phyloP scores from a whole-genome alignment of 2,797 vertebrate genomes.

The Sternotherus odoratus region DNA sequence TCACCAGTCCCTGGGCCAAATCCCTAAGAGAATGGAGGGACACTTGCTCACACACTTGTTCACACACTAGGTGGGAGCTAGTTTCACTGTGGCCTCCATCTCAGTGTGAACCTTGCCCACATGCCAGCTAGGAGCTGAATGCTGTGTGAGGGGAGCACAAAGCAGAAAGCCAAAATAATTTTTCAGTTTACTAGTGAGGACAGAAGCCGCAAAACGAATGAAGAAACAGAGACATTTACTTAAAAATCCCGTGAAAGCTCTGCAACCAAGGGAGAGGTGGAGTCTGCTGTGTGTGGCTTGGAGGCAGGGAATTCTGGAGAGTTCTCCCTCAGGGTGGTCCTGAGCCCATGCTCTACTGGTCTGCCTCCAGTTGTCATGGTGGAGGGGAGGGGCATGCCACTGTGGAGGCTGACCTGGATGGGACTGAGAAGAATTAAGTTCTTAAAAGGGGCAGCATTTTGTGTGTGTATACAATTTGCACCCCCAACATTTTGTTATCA shows the following conservation, averaged over 20 bases:
- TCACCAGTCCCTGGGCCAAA: no score
- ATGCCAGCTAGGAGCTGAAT: no score
- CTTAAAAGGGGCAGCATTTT: neutral
- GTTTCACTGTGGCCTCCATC: no score
- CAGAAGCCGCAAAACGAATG: neutral
- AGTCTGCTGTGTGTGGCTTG: neutral
- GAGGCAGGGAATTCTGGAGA: neutral
- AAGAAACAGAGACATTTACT: neutral
- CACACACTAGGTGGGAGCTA: no score
- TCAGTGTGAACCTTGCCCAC: no score
- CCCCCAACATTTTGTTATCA: neutral
- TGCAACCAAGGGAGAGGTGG: neutral
- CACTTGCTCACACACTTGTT: no score
- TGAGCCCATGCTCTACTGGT: neutral
- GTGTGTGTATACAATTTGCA: neutral
- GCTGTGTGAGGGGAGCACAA: no score
- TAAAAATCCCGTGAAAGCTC: neutral
- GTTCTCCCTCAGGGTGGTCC: no score
- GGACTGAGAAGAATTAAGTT: neutral
- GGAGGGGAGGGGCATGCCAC: neutral
- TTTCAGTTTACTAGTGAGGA: neutral
- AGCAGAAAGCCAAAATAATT: no score
- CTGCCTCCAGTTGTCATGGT: neutral
- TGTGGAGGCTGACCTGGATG: neutral
- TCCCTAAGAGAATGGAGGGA: no score